Evolutionary conservation across 1,140 invertebrate genomes (phyloP), one percentile per base, ranked within the genome.

Genomic region (Archivesica marissinica): DNA sequence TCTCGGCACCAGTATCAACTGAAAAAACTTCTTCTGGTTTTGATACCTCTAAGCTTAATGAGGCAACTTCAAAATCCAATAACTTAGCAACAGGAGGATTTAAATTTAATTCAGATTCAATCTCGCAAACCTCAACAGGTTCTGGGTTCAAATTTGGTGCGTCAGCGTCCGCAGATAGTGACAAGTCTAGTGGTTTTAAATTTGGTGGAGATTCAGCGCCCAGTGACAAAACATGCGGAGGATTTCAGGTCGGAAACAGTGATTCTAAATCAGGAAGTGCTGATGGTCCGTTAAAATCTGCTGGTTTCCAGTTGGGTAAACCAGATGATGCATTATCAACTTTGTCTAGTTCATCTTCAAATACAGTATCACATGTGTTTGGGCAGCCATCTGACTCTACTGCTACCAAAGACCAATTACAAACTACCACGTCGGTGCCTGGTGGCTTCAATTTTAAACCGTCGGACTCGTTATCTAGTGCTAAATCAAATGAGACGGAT

Each of bases 71-170:
- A 2, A 78, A 78, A 78, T 75, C 52, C 0, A 47, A 44, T 23
- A 4, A 20, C 2, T 17, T 25, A 47, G 17, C 6, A 1, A 61
- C 50, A 41, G 78, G 78, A 47, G 78, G 78, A 39, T 81, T 81
- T 68, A 81, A 81, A 59, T 81, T 81, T 44, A 66, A 52, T 38
- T 20, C 64, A 23, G 54, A 38, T 28, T 41, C 35, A 23, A 61
- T 20, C 0, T 35, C 41, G 3, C 28, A 30, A 38, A 41, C 50
- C n/a, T 4, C 75, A 28, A 56, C 74, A 56, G 39, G 47, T 38
- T 50, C 78, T 52, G 78, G 78, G 17, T 81, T 81, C 54, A 81
- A 81, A 47, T 81, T 81, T 80, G 64, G 77, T 11, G 6, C 39
- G 3, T 17, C 30, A 25, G 30, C 41, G 0, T 38, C 39, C 30